Base-by-base conservation (phyloP, 2,113 vertebrate species). In the Carollia perspicillata region DNA sequence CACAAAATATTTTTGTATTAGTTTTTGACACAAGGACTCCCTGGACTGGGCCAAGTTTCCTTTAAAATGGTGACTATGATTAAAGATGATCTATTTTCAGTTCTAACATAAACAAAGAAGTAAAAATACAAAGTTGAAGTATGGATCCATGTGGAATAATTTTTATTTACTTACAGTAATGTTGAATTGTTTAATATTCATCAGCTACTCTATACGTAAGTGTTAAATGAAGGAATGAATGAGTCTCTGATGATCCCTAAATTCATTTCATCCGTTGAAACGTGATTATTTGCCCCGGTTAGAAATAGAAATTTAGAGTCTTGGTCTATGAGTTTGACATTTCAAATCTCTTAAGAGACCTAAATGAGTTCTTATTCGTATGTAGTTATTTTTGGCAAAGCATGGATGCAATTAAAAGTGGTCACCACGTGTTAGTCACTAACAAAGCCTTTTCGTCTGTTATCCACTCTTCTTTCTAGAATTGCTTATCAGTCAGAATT, bases 221-320 rank as follows among this genome's bases (percentile, higher is more conserved):
- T 65, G 7, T 71, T 40, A 75, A 9, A 66, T 47, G 68, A 84
- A 93, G 23, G 63, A 89, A 84, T 91, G 60, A 63, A 49, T 33
- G 80, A 68, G 44, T 85, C 40, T 83, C 69, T 72, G 5, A 35
- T 78, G 55, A 72, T 75, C 80, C 51, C 55, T 85, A n/a, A 75
- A 79, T 90, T 93, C 47, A 89, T 89, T 91, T 93, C n/a, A 69
- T 89, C 53, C 66, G 68, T 65, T 89, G 69, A 65, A 89, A 83
- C 79, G n/a, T 71, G 28, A 51, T 78, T 26, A 75, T 94, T 96
- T 95, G 68, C 53, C 49, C 42, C 83, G 33, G 60, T 65, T 72
- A 77, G 74, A 90, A 72, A 74, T 84, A n/a, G 91, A 85, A 83
- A 94, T 93, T 63, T 75, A 90, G 69, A 92, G 13, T 53, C 42